phyloP scores from a whole-genome alignment of 2,888 invertebrate genomes.

The Myopa tessellatipennis region DNA sequence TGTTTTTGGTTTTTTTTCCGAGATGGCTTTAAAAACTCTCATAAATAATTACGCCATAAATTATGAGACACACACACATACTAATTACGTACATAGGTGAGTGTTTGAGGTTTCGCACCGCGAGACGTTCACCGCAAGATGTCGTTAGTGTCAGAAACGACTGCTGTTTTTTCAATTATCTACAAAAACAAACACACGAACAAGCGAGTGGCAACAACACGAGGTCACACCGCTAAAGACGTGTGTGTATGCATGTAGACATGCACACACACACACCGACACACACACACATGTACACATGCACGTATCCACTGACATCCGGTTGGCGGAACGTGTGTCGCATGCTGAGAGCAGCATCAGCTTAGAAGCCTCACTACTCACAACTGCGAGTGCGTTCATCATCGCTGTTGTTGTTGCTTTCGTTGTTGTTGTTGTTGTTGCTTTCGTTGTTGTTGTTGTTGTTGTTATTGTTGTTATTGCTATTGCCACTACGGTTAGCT shows the following conservation, averaged over 20 bases:
- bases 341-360: not conserved
- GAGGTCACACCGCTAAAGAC: no score
- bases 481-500: no score
- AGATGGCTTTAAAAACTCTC: no score
- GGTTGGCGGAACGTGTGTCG: no score
- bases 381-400: no score
- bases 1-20: no score
- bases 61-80: no score
- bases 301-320: not conserved
- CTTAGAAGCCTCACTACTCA: not conserved
- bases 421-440: no score
- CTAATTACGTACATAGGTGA: not conserved
- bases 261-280: not conserved
- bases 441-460: not conserved
- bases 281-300: not conserved
- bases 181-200: not conserved
- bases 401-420: no score
- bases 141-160: not conserved
- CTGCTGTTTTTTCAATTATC: slow-evolving; percentile 16
- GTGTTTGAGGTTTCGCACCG: not conserved
- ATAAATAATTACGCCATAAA: no score
- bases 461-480: not conserved
- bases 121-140: not conserved
- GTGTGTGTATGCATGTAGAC: no score
- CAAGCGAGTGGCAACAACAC: no score